These are phyloP conservation scores for Hipparchia semele DNA, from an alignment of 2,888 invertebrate species.

Conservation along the genomic window DNA sequence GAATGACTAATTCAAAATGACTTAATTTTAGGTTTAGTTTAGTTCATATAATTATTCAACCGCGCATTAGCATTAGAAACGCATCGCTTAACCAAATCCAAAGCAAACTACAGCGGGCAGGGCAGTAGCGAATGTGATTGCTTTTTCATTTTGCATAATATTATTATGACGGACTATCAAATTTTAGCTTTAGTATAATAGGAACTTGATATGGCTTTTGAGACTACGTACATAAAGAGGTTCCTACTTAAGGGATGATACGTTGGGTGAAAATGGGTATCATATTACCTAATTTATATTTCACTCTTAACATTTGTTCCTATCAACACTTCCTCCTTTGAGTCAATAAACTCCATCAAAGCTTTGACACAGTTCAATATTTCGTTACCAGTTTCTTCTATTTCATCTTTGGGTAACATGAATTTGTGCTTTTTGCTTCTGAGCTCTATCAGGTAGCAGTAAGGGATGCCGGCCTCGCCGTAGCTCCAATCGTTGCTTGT, in stretches of 20 bases:
- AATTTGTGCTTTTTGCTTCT: constrained; percentile 69
- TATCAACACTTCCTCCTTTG: background rate
- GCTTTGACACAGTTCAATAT: constrained; percentile 62
- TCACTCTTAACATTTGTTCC: background rate
- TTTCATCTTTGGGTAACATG: constrained; percentile 64
- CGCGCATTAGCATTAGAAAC: constrained; percentile 6
- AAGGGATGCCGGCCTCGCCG: constrained; percentile 65
- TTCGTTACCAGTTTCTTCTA: constrained; percentile 65
- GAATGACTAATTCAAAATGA: background rate
- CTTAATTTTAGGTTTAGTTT: constrained; percentile 12
- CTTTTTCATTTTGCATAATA: background rate
- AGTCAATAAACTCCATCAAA: constrained; percentile 70
- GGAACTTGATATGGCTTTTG: too few relatives aligned
- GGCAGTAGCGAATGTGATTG: constrained; percentile 16
- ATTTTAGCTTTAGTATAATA: constrained; percentile 4
- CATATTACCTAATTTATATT: background rate
- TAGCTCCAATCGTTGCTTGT: constrained; percentile 73
- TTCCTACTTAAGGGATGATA: too few relatives aligned
- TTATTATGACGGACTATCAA: constrained; percentile 7
- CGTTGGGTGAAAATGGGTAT: background rate
- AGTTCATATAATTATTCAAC: constrained; percentile 7
- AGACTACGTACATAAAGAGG: too few relatives aligned
- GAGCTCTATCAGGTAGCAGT: constrained; percentile 70
- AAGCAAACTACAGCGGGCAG: constrained; percentile 4
- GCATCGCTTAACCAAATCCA: constrained; percentile 15